phyloP scores from a whole-genome alignment of 1,140 invertebrate species.

The Anastrepha obliqua region DNA sequence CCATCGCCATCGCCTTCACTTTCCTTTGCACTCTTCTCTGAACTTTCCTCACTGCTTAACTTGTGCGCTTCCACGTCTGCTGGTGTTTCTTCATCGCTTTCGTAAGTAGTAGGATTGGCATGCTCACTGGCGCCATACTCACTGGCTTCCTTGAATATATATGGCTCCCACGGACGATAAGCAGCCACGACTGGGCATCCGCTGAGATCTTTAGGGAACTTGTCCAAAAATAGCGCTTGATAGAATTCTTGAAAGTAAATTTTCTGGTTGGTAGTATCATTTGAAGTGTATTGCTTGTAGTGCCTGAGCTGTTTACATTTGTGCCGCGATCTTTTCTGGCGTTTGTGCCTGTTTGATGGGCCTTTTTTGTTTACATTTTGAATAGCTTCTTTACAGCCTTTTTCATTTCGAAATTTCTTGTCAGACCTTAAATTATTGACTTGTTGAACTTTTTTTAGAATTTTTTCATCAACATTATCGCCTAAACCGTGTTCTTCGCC shows the following conservation, averaged over 20 bases:
- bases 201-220: constrained; percentile 68
- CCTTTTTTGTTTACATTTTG: neutral
- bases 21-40: neutral
- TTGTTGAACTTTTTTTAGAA: no score
- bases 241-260: constrained; percentile 59
- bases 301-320: neutral
- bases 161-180: constrained; percentile 70
- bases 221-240: constrained; percentile 64
- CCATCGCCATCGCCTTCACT: constrained; percentile 21
- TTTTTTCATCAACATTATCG: neutral
- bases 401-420: no score
- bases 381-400: neutral
- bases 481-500: no score
- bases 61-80: neutral
- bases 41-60: constrained; percentile 23
- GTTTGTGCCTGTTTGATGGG: neutral
- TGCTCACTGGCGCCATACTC: constrained; percentile 9
- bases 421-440: no score
- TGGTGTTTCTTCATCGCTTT: constrained; percentile 52
- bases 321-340: neutral
- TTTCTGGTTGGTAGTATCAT: neutral
- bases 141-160: constrained; percentile 62
- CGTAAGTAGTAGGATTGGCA: constrained; percentile 54
- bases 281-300: neutral
- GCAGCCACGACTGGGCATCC: constrained; percentile 67